Evolutionary conservation across 1,140 invertebrate species (phyloP).

Genomic region (Brachionus sp.): DNA sequence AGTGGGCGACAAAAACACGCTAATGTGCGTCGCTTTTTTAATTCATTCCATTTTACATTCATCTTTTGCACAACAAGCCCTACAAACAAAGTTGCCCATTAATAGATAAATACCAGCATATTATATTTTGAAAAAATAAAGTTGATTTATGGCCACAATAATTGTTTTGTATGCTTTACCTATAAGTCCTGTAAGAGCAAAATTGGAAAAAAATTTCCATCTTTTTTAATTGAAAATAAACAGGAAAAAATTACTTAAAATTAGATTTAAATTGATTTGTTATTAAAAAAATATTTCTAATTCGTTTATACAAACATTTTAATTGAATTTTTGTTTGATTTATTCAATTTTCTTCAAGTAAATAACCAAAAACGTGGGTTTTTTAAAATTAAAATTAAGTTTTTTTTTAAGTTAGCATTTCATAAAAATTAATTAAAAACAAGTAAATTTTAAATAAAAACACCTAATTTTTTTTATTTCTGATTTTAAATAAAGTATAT

Average conservation of each 20-base stretch:
- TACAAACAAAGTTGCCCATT: background rate
- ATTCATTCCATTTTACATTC: background rate
- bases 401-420: background rate
- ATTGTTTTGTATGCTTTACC: background rate
- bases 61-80: background rate
- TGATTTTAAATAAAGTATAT: background rate
- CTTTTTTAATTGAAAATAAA: background rate
- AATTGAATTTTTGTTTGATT: background rate
- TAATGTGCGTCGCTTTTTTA: background rate
- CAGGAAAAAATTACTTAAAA: background rate
- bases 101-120: background rate
- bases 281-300: background rate
- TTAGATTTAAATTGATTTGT: background rate
- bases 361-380: background rate
- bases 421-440: background rate
- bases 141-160: background rate
- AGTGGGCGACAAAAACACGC: constrained; percentile 2
- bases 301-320: background rate
- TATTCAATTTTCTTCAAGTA: background rate
- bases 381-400: background rate
- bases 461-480: background rate
- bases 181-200: background rate
- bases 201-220: background rate
- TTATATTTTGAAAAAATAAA: background rate
- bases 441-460: background rate